Conservation (phyloP, 23 tunicate species). For the Phallusia fumigata region DNA sequence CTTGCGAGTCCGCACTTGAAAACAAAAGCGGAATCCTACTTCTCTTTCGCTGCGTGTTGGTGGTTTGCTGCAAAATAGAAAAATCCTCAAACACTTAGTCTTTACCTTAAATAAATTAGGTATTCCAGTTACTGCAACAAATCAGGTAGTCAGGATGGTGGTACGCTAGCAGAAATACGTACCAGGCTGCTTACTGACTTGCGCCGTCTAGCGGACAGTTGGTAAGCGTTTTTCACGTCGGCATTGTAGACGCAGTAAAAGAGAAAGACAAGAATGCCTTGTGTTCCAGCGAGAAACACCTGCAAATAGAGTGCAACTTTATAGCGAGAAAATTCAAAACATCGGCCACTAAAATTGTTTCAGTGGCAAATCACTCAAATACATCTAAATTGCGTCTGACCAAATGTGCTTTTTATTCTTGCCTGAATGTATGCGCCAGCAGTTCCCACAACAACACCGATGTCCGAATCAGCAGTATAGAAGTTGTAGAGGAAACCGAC, state of each 20-base stretch:
- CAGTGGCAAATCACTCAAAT: no score
- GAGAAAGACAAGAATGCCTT: constrained; percentile 61
- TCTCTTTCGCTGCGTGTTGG: constrained; percentile 13
- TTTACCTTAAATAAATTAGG: background rate
- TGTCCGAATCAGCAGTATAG: constrained; percentile 14
- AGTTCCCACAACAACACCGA: constrained; percentile 43
- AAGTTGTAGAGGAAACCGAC: constrained; percentile 53
- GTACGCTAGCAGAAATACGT: background rate
- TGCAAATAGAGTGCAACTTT: background rate
- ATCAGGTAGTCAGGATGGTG: background rate
- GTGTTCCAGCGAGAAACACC: constrained; percentile 46
- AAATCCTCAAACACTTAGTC: no score
- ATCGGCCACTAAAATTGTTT: no score
- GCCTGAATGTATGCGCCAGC: constrained; percentile 56
- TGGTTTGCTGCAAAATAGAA: constrained; percentile 7
- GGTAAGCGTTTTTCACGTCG: constrained; percentile 60
- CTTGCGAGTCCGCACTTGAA: background rate
- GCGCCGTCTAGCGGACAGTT: constrained; percentile 40
- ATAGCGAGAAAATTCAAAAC: no score
- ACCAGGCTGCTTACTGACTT: constrained; percentile 65
- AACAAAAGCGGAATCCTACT: constrained; percentile 38
- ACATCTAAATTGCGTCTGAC: no score
- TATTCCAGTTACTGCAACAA: background rate
- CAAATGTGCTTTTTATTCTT: background rate
- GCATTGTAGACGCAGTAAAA: constrained; percentile 77